Percentiles rank a stretch among this genome's conserved stretches.
Evolutionary conservation across 1,140 invertebrate species (phyloP).

Genomic region (Caerostris extrusa): DNA sequence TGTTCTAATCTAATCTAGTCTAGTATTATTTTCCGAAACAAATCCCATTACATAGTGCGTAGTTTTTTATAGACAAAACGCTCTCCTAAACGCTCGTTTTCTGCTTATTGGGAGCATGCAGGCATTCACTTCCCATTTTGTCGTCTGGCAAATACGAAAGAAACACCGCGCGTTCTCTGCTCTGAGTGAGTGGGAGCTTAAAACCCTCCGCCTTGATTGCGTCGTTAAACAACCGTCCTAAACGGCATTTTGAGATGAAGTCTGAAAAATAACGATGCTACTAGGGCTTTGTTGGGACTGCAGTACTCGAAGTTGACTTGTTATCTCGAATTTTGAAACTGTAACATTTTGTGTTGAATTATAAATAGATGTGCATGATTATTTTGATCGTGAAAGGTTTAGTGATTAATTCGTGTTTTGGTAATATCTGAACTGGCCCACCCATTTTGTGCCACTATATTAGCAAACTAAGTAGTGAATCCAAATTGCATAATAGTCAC

Average conservation of each 20-base stretch:
- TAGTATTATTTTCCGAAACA: too few relatives aligned
- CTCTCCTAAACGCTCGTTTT: not conserved
- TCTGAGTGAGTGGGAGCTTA: not conserved
- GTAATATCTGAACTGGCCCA: too few relatives aligned
- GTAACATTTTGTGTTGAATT: not conserved
- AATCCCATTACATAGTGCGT: too few relatives aligned
- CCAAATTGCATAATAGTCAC: too few relatives aligned
- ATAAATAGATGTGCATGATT: not conserved
- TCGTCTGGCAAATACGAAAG: not conserved
- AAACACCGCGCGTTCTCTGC: not conserved
- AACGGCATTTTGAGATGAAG: not conserved
- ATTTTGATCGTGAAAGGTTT: not conserved
- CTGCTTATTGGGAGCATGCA: too few relatives aligned
- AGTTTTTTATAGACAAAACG: not conserved
- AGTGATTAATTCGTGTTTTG: too few relatives aligned
- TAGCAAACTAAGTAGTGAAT: too few relatives aligned
- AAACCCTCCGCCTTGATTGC: not conserved
- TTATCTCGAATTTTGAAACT: not conserved
- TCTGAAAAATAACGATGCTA: not conserved
- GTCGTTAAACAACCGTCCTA: not conserved
- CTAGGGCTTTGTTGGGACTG: not conserved
- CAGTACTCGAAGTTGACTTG: not conserved
- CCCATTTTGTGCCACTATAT: too few relatives aligned
- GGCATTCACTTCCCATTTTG: slow-evolving; percentile 12
- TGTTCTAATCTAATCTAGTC: too few relatives aligned